Evolutionary conservation across 2,113 vertebrate genomes (phyloP).

Genomic region (Saccopteryx bilineata): DNA sequence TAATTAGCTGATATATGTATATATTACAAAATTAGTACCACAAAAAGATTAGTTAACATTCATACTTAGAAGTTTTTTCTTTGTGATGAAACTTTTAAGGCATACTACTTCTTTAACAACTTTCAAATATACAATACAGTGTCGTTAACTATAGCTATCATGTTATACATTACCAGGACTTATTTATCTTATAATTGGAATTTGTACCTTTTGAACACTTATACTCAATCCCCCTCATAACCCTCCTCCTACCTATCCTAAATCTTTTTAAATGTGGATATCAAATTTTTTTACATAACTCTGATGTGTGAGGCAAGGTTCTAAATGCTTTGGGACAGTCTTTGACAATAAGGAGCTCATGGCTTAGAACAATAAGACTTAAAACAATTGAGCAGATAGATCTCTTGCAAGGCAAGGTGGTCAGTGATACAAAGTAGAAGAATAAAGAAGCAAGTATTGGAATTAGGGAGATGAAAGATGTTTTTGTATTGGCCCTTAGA

Average conservation of each 20-base stretch:
- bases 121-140: neutral
- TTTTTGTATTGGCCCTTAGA: neutral
- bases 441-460: neutral
- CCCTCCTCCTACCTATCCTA: neutral
- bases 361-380: neutral
- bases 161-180: neutral
- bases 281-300: constrained; percentile 17
- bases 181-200: neutral
- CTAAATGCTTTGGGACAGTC: neutral
- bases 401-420: neutral
- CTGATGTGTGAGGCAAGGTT: neutral
- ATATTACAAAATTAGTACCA: neutral
- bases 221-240: neutral
- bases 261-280: constrained; percentile 3
- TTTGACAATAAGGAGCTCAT: neutral
- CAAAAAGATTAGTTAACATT: neutral
- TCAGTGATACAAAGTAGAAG: neutral
- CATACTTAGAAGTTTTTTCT: neutral
- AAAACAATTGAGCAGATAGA: neutral
- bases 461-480: neutral
- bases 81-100: neutral
- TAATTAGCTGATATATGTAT: neutral
- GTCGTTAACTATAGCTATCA: neutral
- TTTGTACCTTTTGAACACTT: neutral
- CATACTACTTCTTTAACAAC: neutral